Base-by-base conservation (phyloP, 2,113 vertebrate species). In the Tinamus guttatus region DNA sequence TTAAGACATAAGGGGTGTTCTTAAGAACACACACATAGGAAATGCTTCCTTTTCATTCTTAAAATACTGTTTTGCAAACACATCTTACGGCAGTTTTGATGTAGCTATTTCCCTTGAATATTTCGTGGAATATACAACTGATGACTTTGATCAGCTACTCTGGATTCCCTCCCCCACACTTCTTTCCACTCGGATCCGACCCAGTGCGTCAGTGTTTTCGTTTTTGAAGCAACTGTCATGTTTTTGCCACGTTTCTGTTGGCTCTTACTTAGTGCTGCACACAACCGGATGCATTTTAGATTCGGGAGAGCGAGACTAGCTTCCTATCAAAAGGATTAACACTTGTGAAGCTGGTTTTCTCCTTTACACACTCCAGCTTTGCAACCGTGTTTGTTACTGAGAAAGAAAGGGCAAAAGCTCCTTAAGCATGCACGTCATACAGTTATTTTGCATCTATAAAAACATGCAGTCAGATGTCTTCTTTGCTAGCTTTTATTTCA, bases 21-120 rank as follows among this genome's bases (percentile, higher is more conserved):
- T 87, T 86, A 41, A 92, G 77, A 85, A 88, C 1, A 1, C 73
- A 63, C 43, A 86, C 85, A 95, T 85, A 95, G 92, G 90, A 95
- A 95, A 86, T 56, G 60, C 52, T 91, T 95, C 88, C 60, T 95
- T 93, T 94, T 94, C 64, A 75, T 84, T 96, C 73, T 86, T 81
- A 52, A 93, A 47, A 25, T 65, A 71, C 40, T 81, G 43, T 83
- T 94, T 81, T 73, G 60, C 93, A 93, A 93, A 51, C 2, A 86
- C 64, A 71, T 86, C 79, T 92, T 84, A 75, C 43, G 77, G 73
- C 52, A 69, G 80, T 88, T 95, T 75, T 93, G 87, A 86, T 88
- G 25, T 81, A 85, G n/a, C 73, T 78, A 68, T 62, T 90, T 95
- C 92, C 93, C 68, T 75, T 73, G 78, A 91, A 62, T 43, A 75